Conservation (phyloP, 1,140 invertebrate species). For the Bathynomus jamesi region DNA sequence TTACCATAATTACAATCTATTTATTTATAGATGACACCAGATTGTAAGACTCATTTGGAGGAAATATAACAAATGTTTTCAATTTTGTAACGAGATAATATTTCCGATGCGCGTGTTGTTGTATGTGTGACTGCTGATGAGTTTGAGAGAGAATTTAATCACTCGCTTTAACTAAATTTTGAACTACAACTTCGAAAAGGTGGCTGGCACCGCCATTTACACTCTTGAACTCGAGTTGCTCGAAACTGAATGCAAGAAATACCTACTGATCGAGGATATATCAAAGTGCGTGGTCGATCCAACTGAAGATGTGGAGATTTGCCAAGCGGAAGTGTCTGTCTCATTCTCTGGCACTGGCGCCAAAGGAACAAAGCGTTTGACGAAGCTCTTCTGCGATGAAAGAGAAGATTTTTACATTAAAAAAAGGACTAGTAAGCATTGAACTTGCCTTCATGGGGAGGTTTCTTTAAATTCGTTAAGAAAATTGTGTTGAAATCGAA, state of each 20-base stretch:
- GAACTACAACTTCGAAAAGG: too few relatives aligned
- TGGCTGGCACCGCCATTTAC: constrained; percentile 13
- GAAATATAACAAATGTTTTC: too few relatives aligned
- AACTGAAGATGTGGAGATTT: constrained; percentile 24
- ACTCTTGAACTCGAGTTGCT: constrained; percentile 26
- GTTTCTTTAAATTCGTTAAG: background rate
- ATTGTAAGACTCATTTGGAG: too few relatives aligned
- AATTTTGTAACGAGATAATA: too few relatives aligned
- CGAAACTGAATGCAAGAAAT: constrained; percentile 34
- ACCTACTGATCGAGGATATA: constrained; percentile 19
- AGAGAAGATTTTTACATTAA: constrained; percentile 20
- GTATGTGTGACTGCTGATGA: too few relatives aligned
- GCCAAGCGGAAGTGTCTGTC: constrained; percentile 22
- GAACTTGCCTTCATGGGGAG: background rate
- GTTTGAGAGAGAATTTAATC: too few relatives aligned
- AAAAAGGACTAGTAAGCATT: constrained; percentile 10
- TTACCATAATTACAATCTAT: too few relatives aligned
- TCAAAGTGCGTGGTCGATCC: constrained; percentile 28
- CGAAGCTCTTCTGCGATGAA: constrained; percentile 25
- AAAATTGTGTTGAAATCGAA: too few relatives aligned
- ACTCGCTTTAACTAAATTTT: too few relatives aligned
- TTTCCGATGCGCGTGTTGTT: too few relatives aligned
- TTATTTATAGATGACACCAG: too few relatives aligned
- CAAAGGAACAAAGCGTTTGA: constrained; percentile 2
- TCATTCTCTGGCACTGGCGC: background rate